A percentile compares a stretch with the other conserved stretches of the same genome.
Conservation (phyloP, 2,113 vertebrate species). For the Syrrhaptes paradoxus region DNA sequence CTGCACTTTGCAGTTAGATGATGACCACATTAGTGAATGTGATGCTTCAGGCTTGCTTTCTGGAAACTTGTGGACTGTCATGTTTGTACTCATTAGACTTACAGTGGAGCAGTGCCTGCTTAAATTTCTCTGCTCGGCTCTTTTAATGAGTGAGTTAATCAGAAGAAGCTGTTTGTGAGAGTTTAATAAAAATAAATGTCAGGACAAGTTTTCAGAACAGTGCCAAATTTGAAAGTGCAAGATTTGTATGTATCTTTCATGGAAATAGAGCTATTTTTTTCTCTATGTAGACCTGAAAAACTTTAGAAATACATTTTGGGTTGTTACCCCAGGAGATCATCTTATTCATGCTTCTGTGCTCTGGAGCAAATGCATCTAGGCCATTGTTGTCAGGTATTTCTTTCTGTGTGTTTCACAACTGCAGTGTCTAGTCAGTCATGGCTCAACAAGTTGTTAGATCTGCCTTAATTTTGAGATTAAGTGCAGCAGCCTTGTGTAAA, state of each 20-base stretch:
- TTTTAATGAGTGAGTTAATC: neutral
- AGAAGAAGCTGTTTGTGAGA: neutral
- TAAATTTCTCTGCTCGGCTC: neutral
- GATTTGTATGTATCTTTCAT: neutral
- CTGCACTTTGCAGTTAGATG: neutral
- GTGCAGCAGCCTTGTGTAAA: neutral
- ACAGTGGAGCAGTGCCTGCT: neutral
- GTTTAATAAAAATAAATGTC: neutral
- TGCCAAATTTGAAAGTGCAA: neutral
- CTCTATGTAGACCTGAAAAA: neutral
- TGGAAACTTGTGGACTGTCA: neutral
- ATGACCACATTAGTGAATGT: accelerated
- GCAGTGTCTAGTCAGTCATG: neutral
- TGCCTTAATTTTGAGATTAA: neutral
- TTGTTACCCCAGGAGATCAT: neutral
- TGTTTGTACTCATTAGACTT: neutral
- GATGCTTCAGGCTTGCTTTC: neutral
- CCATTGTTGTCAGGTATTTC: neutral
- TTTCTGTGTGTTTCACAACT: neutral
- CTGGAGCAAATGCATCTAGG: neutral
- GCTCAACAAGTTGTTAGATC: neutral
- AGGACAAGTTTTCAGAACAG: neutral
- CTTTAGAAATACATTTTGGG: neutral
- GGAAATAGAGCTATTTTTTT: neutral
- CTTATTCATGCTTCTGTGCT: neutral